These are phyloP conservation scores for Drosophila mauritiana DNA, from an alignment of 1,140 invertebrate genomes.

Conservation along the genomic window DNA sequence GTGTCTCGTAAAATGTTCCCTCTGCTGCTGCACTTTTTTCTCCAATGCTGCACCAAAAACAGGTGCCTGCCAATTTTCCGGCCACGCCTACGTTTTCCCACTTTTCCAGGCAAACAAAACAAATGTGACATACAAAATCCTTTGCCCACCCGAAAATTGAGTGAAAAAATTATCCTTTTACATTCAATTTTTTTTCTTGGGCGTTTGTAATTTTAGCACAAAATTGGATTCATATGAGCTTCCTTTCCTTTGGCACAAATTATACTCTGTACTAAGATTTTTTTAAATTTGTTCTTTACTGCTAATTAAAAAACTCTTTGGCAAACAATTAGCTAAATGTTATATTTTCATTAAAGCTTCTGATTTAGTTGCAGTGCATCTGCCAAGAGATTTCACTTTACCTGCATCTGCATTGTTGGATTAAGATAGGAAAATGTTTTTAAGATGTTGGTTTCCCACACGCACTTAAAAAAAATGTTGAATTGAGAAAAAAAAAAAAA, in stretches of 20 bases:
- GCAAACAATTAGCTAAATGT: too few relatives aligned
- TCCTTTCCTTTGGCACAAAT: constrained; percentile 1
- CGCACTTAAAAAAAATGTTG: constrained; percentile 8
- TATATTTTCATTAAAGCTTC: too few relatives aligned
- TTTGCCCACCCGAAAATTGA: constrained; percentile 33
- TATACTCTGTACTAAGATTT: neutral
- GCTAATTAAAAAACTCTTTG: too few relatives aligned
- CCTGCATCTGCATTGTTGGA: constrained; percentile 28
- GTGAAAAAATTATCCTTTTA: constrained; percentile 38
- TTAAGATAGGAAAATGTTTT: constrained; percentile 65
- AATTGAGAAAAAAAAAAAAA: constrained; percentile 4
- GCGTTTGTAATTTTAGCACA: constrained; percentile 57
- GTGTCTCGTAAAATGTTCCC: constrained; percentile 67
- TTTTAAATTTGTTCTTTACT: neutral
- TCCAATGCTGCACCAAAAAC: neutral
- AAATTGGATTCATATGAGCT: constrained; percentile 53
- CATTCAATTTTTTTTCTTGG: constrained; percentile 20
- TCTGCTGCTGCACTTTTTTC: constrained; percentile 32
- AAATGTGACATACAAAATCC: constrained; percentile 56
- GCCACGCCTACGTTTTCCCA: constrained; percentile 21
- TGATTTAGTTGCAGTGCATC: neutral
- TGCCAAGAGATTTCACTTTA: constrained; percentile 21
- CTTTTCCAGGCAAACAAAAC: constrained; percentile 52
- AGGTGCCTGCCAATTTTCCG: constrained; percentile 65
- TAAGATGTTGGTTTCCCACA: constrained; percentile 51